These are phyloP conservation scores for Drosophila pseudoananassae DNA, from an alignment of 1,140 invertebrate genomes.

Conservation along the genomic window DNA sequence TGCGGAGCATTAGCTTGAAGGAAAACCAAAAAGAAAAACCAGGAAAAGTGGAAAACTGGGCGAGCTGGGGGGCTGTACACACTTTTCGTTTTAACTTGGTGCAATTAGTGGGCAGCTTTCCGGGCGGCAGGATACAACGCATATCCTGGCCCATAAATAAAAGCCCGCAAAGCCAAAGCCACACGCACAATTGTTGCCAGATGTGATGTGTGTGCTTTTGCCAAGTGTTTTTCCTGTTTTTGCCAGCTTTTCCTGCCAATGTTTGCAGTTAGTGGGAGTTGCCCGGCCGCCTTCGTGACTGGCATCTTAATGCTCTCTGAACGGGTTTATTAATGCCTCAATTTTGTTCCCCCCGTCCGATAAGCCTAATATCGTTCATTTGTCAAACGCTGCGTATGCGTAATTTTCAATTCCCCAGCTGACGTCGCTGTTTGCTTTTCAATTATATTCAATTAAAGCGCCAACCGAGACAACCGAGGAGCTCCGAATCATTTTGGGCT, in stretches of 20 bases:
- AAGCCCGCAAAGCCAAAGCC: conserved; percentile 23
- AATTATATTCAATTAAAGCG: conserved; percentile 74
- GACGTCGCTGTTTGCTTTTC: conserved; percentile 14
- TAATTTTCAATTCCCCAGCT: conserved; percentile 51
- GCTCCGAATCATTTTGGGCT: conserved; percentile 57
- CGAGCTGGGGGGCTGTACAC: conserved; percentile 38
- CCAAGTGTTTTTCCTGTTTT: conserved; percentile 13
- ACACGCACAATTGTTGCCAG: conserved; percentile 58
- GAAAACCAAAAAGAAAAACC: conserved; percentile 3
- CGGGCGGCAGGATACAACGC: conserved; percentile 64
- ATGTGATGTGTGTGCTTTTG: conserved; percentile 27
- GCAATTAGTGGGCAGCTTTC: conserved; percentile 76
- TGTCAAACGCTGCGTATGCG: conserved; percentile 60
- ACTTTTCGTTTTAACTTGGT: conserved; percentile 77
- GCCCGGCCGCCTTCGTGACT: conserved; percentile 42
- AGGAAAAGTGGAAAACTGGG: conserved; percentile 4
- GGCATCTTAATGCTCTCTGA: conserved; percentile 46
- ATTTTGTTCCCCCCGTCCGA: conserved; percentile 20
- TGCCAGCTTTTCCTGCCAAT: conserved; percentile 11
- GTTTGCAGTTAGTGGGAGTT: conserved; percentile 43
- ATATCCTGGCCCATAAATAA: conserved; percentile 74
- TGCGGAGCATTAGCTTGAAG: conserved; percentile 48
- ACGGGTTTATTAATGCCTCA: conserved; percentile 28
- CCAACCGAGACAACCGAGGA: conserved; percentile 43
- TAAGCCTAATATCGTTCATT: conserved; percentile 50